Evolutionary conservation across 1,140 invertebrate species (phyloP).

Genomic region (Polyergus mexicanus): DNA sequence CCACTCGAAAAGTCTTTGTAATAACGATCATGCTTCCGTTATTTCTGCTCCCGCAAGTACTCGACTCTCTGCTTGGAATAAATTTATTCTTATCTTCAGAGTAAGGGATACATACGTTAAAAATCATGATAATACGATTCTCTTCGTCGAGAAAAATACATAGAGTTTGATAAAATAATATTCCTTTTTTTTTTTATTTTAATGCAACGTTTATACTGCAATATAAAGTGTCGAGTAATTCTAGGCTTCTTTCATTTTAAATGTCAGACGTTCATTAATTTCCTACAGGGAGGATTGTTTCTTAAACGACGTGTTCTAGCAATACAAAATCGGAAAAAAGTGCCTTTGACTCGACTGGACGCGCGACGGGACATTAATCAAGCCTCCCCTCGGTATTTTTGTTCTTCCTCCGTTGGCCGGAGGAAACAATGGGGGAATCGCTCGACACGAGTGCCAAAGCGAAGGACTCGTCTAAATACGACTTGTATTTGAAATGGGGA

Average conservation of each 20-base stretch:
- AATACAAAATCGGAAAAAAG: neutral
- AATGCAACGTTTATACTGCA: slow-evolving; percentile 1
- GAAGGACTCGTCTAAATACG: neutral
- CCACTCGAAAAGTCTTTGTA: slow-evolving; percentile 39
- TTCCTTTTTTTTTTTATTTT: neutral
- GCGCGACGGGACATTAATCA: slow-evolving; percentile 45
- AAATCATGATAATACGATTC: neutral
- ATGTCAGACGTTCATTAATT: slow-evolving; percentile 32
- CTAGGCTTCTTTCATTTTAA: slow-evolving; percentile 27
- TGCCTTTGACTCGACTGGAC: slow-evolving; percentile 26
- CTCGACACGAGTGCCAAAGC: slow-evolving; percentile 32
- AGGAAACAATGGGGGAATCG: slow-evolving; percentile 18
- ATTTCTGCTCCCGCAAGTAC: slow-evolving; percentile 7
- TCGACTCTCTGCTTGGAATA: slow-evolving; percentile 9
- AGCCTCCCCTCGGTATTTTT: slow-evolving; percentile 21
- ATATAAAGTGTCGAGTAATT: slow-evolving; percentile 10
- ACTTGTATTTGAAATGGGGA: slow-evolving; percentile 23
- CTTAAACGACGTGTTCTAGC: slow-evolving; percentile 7
- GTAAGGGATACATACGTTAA: neutral
- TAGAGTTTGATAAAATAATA: neutral
- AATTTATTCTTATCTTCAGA: slow-evolving; percentile 5
- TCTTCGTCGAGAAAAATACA: neutral
- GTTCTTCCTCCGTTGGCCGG: neutral
- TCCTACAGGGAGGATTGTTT: neutral
- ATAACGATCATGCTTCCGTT: neutral